Conservation (phyloP, 2,797 vertebrate genomes). For the Neoniphon sammara region DNA sequence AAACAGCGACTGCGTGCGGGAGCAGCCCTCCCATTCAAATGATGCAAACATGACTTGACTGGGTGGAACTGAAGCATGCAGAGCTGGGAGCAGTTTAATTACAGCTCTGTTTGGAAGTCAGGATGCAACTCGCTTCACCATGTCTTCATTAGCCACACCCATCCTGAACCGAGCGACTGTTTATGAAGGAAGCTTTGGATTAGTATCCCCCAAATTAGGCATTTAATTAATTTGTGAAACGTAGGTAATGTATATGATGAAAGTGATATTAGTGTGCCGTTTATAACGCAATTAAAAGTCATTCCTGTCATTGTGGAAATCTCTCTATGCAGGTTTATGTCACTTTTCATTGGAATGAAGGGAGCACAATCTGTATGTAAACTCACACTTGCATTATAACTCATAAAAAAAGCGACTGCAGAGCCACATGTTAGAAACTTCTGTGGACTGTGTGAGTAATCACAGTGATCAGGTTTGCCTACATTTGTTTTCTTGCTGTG, state of each 20-base stretch:
- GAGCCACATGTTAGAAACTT: too few relatives aligned
- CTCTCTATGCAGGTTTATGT: background rate
- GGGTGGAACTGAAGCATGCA: background rate
- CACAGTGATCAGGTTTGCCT: too few relatives aligned
- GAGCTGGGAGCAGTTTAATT: background rate
- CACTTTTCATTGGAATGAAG: too few relatives aligned
- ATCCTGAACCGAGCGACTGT: background rate
- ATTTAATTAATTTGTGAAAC: background rate
- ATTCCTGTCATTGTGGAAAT: background rate
- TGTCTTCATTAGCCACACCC: background rate
- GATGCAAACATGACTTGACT: background rate
- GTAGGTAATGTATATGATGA: background rate
- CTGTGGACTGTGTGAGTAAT: too few relatives aligned
- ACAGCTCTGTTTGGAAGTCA: background rate
- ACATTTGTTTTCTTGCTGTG: too few relatives aligned
- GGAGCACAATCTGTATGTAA: background rate
- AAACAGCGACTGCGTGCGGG: background rate
- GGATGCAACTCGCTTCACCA: background rate
- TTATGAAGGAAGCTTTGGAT: background rate
- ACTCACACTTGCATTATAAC: too few relatives aligned
- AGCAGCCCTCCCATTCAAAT: background rate
- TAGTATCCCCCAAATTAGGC: background rate
- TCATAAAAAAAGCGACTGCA: too few relatives aligned
- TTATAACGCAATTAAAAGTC: background rate
- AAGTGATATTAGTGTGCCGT: background rate